Conservation (phyloP, 2,113 vertebrate genomes). For the Rhinichthys klamathensis region DNA sequence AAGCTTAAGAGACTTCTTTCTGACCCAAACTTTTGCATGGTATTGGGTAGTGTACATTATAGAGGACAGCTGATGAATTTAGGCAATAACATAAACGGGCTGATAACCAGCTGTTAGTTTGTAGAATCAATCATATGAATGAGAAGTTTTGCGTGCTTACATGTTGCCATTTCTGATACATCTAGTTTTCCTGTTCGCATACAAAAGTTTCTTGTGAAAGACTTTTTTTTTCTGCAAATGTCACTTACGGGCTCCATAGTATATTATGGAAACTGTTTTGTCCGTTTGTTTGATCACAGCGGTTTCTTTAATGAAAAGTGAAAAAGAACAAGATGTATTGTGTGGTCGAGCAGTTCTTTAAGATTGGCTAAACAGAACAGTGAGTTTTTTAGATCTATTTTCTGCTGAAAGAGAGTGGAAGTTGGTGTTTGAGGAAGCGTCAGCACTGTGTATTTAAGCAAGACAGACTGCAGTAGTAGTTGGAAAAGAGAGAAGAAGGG, state of each 20-base stretch:
- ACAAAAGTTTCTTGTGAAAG: too few species aligned
- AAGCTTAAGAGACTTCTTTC: neutral
- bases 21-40: neutral
- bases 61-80: neutral
- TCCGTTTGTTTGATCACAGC: too few species aligned
- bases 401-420: constrained; percentile 5
- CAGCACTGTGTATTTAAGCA: constrained; percentile 36
- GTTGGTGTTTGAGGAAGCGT: neutral
- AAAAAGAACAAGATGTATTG: neutral
- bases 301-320: neutral
- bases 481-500: constrained; percentile 22
- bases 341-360: neutral
- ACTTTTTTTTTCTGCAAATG: too few species aligned
- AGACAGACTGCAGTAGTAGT: constrained; percentile 17
- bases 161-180: too few species aligned
- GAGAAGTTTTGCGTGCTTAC: too few species aligned
- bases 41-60: neutral
- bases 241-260: too few species aligned
- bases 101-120: too few species aligned
- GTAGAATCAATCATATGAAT: too few species aligned
- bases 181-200: too few species aligned
- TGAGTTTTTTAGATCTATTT: neutral
- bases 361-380: neutral
- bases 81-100: too few species aligned
- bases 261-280: too few species aligned